These are phyloP conservation scores for Chaitophorus viminalis DNA, from an alignment of 2,888 invertebrate species.

Conservation along the genomic window DNA sequence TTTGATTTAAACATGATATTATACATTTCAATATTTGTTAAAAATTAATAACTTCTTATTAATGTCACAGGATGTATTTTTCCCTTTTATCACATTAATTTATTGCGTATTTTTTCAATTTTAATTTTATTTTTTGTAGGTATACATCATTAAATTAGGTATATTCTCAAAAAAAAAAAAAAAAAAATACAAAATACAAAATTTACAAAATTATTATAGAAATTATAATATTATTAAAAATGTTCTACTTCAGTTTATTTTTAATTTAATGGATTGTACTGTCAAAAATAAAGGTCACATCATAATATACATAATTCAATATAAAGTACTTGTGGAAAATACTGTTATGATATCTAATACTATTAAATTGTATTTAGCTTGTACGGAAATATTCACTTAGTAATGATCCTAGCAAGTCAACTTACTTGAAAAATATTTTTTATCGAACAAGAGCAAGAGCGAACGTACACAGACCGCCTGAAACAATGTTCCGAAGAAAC, in stretches of 20 bases:
- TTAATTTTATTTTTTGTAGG: too few relatives aligned
- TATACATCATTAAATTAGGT: too few relatives aligned
- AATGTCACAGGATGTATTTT: too few relatives aligned
- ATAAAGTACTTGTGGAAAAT: neutral
- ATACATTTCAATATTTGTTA: too few relatives aligned
- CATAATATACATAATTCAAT: neutral
- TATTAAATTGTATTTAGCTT: constrained; percentile 45
- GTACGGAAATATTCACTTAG: constrained; percentile 28
- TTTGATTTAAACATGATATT: too few relatives aligned
- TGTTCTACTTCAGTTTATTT: neutral
- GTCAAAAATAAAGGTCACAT: too few relatives aligned
- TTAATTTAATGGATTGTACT: neutral
- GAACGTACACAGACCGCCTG: neutral
- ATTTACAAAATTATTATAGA: neutral
- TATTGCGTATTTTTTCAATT: too few relatives aligned
- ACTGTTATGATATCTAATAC: neutral
- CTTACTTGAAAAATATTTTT: neutral
- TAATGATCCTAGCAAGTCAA: constrained; percentile 9
- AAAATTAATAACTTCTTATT: too few relatives aligned
- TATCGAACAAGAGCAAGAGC: neutral
- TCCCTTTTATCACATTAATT: too few relatives aligned
- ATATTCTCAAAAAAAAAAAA: too few relatives aligned
- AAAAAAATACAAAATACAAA: neutral
- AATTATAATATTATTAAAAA: neutral
- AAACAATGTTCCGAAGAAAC: neutral